Base-by-base conservation (phyloP, 2,797 vertebrate species). In the Scarus forsteni region DNA sequence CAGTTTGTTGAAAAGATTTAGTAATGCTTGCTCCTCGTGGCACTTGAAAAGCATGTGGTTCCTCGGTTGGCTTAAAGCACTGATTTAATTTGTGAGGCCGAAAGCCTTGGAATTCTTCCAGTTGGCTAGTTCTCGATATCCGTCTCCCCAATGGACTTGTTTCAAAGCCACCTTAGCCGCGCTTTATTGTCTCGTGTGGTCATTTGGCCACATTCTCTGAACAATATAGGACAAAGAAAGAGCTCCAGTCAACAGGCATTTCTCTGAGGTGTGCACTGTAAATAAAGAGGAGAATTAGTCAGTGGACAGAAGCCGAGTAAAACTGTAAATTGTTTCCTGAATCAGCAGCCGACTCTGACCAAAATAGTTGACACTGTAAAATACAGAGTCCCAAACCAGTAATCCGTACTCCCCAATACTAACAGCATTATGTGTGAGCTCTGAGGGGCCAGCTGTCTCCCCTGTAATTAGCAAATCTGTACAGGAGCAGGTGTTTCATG, bases 401-500 rank as follows among this genome's bases (percentile, higher is more conserved):
- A 83, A 80, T 79, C 79, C 70, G 67, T 56, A 10, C 62, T 72
- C 69, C 68, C 62, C 73, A 36, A 39, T 52, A 51, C 76, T 67
- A 75, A 60, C 77, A 56, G 85, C 85, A 73, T 87, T 90, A 77
- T 81, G 85, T 77, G 83, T 40, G 73, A 84, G 87, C 82, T 80
- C 68, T 10, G 71, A 83, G 88, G 73, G 85, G 84, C 81, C 87
- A 78, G 90, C 87, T 86, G 87, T 78, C 88, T 59, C 74, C 78
- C 67, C 78, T 78, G 87, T 92, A 89, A 91, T 92, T 88, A 92
- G 84, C 85, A 72, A 64, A 87, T 90, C 89, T 73, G 89, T 82
- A 79, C 83, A 83, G 84, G 87, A 91, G 93, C 94, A 94, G 94
- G 94, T 94, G 93, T 92, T 94, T 90, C 79, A 66, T 81, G 86